Conservation (phyloP, 92 coral and sea anemone genomes). For the Hydrozoanthus gracilis region DNA sequence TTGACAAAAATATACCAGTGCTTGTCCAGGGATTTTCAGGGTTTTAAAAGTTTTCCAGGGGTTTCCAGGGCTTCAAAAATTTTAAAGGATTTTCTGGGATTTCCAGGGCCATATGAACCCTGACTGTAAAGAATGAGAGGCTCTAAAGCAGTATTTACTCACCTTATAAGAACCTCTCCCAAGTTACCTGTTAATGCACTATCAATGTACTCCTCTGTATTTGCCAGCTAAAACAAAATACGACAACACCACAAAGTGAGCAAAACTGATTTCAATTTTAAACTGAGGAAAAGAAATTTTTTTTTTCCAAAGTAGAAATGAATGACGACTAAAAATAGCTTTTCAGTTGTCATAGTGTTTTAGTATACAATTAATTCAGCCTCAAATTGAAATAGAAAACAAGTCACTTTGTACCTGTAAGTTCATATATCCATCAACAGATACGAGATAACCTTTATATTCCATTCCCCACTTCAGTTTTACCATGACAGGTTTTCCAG, state of each 20-base stretch:
- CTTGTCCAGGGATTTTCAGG: too few species aligned
- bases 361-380: too few species aligned
- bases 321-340: too few species aligned
- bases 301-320: too few species aligned
- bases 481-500: conserved; percentile 98
- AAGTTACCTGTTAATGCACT: conserved; percentile 92
- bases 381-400: too few species aligned
- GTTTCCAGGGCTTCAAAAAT: too few species aligned
- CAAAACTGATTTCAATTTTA: background rate
- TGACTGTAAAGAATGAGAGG: too few species aligned
- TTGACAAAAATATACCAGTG: too few species aligned
- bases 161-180: conserved; percentile 96
- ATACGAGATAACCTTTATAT: conserved; percentile 95
- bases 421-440: conserved; percentile 99
- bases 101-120: too few species aligned
- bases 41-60: too few species aligned
- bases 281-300: background rate
- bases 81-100: too few species aligned
- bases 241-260: background rate
- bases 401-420: conserved; percentile 72
- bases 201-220: conserved; percentile 96
- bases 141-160: background rate
- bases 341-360: too few species aligned
- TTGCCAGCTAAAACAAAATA: conserved; percentile 78
- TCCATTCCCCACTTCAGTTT: conserved; percentile 99